These are phyloP conservation scores for Drosophila mimica DNA, from an alignment of 2,888 invertebrate genomes.

Conservation along the genomic window DNA sequence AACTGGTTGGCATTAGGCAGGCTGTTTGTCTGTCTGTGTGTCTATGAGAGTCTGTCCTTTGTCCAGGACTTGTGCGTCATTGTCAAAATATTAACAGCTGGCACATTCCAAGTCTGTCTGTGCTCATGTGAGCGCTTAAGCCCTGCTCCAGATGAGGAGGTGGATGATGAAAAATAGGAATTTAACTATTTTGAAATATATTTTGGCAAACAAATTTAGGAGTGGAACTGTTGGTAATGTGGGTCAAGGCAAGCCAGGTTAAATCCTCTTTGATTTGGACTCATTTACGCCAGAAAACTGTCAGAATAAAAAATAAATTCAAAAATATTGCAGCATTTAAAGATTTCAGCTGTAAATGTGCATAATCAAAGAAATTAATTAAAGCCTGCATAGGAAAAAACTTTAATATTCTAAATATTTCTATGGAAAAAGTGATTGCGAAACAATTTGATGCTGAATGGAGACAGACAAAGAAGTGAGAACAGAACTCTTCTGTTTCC, in stretches of 20 bases:
- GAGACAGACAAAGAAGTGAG: neutral
- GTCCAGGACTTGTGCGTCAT: constrained; percentile 76
- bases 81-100: constrained; percentile 81
- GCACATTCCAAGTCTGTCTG: constrained; percentile 63
- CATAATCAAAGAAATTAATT: constrained; percentile 1
- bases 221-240: constrained; percentile 37
- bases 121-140: constrained; percentile 67
- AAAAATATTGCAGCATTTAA: neutral
- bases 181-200: constrained; percentile 75
- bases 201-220: constrained; percentile 58
- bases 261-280: constrained; percentile 54
- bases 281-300: constrained; percentile 26
- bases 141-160: constrained; percentile 27
- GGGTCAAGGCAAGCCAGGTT: constrained; percentile 51
- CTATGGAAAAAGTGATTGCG: neutral
- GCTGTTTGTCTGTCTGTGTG: constrained; percentile 21
- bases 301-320: constrained; percentile 41
- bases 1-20: constrained; percentile 68
- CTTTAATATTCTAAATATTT: neutral
- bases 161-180: constrained; percentile 76
- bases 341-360: neutral
- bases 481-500: neutral
- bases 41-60: constrained; percentile 25
- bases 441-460: neutral
- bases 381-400: constrained; percentile 3